Conservation (phyloP, 2,113 vertebrate genomes). For the Ptychochromis oligacanthus region DNA sequence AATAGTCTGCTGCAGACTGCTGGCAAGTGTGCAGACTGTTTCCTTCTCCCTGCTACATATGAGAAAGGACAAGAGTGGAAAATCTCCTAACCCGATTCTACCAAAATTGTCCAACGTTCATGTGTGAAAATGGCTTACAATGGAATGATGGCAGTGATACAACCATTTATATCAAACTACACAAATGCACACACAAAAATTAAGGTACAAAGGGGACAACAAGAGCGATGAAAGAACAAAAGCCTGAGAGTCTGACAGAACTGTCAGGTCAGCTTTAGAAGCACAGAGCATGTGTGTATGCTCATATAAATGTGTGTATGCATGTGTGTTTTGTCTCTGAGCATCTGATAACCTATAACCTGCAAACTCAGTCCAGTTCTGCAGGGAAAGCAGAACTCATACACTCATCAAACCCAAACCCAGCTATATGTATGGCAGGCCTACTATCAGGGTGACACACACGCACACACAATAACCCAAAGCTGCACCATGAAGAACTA, state of each 20-base stretch:
- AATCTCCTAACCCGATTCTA: not conserved
- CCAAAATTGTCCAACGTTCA: not conserved
- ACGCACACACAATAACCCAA: constrained; percentile 35
- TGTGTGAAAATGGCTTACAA: not conserved
- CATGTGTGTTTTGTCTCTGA: constrained; percentile 10
- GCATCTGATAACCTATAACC: constrained; percentile 72
- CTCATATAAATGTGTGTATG: constrained; percentile 13
- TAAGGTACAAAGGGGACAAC: not conserved
- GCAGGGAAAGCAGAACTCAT: constrained; percentile 50
- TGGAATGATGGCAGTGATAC: not conserved
- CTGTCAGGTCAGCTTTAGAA: constrained; percentile 65
- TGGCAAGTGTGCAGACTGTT: too few species aligned
- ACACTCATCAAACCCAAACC: constrained; percentile 50
- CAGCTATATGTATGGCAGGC: constrained; percentile 64
- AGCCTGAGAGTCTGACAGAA: constrained; percentile 55
- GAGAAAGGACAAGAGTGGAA: not conserved
- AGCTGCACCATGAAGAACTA: constrained; percentile 8
- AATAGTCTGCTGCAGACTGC: too few species aligned
- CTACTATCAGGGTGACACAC: constrained; percentile 22
- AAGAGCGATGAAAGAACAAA: not conserved
- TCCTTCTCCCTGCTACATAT: not conserved
- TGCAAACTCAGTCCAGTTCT: constrained; percentile 64
- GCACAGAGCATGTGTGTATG: constrained; percentile 15
- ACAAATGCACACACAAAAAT: not conserved
- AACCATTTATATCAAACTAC: not conserved